Evolutionary conservation across 1,140 invertebrate genomes (phyloP).

Genomic region (Formica selysi): DNA sequence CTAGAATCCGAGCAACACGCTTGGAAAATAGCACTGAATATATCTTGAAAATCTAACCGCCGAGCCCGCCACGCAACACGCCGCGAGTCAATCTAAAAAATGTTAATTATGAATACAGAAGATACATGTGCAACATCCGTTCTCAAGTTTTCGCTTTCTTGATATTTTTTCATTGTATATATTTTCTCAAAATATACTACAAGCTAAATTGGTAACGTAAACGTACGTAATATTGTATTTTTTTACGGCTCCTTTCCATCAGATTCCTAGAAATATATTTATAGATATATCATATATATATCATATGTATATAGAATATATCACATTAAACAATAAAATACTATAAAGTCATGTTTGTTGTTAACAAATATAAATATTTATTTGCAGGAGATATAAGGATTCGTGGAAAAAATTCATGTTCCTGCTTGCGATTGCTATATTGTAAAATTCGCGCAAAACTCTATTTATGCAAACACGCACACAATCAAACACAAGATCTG

Average conservation of each 20-base stretch:
- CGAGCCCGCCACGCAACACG: no score
- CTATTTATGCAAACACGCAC: not conserved
- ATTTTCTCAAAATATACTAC: no score
- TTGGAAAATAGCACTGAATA: no score
- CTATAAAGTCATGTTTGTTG: not conserved
- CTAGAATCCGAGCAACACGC: no score
- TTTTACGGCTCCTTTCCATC: not conserved
- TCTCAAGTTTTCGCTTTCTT: no score
- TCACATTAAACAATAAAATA: not conserved
- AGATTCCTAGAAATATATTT: not conserved
- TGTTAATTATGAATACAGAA: no score
- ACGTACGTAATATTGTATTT: not conserved
- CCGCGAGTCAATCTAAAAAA: no score
- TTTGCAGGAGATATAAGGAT: constrained; percentile 20
- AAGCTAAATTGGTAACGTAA: not conserved
- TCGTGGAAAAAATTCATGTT: not conserved
- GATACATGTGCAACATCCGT: no score
- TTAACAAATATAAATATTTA: constrained; percentile 1
- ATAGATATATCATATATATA: not conserved
- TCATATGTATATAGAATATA: not conserved
- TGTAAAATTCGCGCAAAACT: not conserved
- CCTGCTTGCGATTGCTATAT: not conserved
- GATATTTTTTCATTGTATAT: no score
- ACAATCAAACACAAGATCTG: not conserved
- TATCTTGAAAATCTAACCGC: no score